These are phyloP conservation scores for Poeciliopsis presidionis DNA, from an alignment of 2,797 vertebrate species.

Conservation along the genomic window DNA sequence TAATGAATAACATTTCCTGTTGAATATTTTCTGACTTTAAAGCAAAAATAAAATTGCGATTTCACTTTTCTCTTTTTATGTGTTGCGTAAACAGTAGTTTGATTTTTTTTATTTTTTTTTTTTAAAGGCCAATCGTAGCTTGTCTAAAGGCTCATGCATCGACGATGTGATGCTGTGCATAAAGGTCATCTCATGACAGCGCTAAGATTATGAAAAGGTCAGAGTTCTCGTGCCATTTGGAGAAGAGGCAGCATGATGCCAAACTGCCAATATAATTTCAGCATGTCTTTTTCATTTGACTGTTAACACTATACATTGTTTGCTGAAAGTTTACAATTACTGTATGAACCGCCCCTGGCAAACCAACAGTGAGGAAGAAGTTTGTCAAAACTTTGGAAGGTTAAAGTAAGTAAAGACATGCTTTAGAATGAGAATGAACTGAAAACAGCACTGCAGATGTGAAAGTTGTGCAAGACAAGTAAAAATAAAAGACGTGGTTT, in stretches of 20 bases:
- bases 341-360: constrained; percentile 9
- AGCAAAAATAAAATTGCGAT: background rate
- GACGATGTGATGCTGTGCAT: constrained; percentile 59
- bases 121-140: constrained; percentile 35
- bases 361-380: constrained; percentile 23
- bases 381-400: constrained; percentile 32
- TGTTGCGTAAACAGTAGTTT: background rate
- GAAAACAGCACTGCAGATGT: constrained; percentile 1
- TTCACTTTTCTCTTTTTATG: background rate
- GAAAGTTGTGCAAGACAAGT: constrained; percentile 16
- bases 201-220: constrained; percentile 74
- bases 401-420: constrained; percentile 1
- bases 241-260: constrained; percentile 71
- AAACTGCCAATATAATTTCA: constrained; percentile 74
- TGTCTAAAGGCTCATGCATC: constrained; percentile 52
- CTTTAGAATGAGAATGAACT: constrained; percentile 21
- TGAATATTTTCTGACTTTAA: background rate
- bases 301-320: constrained; percentile 52
- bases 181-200: constrained; percentile 78
- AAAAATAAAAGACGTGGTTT: background rate
- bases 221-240: constrained; percentile 74
- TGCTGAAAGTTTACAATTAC: constrained; percentile 43
- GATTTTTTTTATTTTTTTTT: constrained; percentile 19
- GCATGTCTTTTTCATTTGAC: constrained; percentile 63
- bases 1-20: background rate